Evolutionary conservation across 1,140 invertebrate genomes (phyloP).

Genomic region (Eubasilissa regina): DNA sequence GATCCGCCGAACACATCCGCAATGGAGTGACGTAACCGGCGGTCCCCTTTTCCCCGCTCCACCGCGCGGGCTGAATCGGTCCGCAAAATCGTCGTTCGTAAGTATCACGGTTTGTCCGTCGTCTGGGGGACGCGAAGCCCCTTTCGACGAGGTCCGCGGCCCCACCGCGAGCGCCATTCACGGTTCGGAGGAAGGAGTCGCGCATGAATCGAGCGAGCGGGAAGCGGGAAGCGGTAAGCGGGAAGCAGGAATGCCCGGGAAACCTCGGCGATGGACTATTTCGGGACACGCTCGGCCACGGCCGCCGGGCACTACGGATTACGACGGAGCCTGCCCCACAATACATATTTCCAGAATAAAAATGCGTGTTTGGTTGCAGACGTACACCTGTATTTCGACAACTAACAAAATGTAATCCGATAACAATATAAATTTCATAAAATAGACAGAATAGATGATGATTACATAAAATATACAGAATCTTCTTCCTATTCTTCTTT

Average conservation of each 20-base stretch:
- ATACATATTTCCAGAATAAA: background rate
- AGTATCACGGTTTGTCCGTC: background rate
- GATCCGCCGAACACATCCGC: conserved; percentile 26
- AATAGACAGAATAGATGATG: no score
- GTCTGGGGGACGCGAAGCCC: background rate
- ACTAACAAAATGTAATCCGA: background rate
- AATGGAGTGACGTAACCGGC: conserved; percentile 37
- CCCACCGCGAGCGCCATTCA: conserved; percentile 17
- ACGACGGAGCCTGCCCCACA: background rate
- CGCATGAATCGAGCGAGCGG: conserved; percentile 36
- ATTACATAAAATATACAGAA: no score
- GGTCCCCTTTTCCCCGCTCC: background rate
- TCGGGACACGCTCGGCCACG: background rate
- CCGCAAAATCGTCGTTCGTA: background rate
- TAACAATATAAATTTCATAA: conserved; percentile 2
- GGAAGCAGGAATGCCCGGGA: conserved; percentile 32
- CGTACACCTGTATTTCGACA: no score
- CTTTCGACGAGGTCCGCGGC: conserved; percentile 5
- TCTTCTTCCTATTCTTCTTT: no score
- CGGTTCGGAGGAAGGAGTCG: conserved; percentile 4
- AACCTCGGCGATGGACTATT: conserved; percentile 3
- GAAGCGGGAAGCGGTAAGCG: conserved; percentile 7
- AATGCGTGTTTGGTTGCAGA: no score
- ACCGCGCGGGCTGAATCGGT: background rate
- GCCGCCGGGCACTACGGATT: background rate